Percentiles rank a stretch among this genome's conserved stretches.
Evolutionary conservation across 2,113 vertebrate species (phyloP).

Genomic region (Thamnophis sirtalis): DNA sequence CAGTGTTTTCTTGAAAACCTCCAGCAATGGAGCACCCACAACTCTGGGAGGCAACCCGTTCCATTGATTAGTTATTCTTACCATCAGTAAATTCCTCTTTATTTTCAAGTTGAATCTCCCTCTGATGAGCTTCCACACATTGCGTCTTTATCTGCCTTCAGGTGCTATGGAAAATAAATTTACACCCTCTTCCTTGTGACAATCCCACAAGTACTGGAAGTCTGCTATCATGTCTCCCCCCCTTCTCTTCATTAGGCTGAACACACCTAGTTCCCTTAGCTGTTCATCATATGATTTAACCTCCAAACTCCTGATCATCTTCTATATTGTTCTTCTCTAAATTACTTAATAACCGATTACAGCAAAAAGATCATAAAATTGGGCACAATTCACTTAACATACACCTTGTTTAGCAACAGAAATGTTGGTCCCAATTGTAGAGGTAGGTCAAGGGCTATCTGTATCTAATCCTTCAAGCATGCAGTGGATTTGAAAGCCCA

Average conservation of each 20-base stretch:
- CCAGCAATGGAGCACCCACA: background rate
- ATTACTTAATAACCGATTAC: too few relatives aligned
- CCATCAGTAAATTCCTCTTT: background rate
- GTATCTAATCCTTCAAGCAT: background rate
- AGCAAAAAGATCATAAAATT: too few relatives aligned
- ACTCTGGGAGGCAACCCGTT: background rate
- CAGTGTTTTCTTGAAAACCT: background rate
- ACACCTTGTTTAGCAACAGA: too few relatives aligned
- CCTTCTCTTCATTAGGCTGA: background rate
- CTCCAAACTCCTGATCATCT: too few relatives aligned
- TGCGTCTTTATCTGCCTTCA: background rate
- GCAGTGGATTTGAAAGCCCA: background rate
- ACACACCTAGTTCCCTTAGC: background rate
- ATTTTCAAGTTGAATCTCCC: background rate
- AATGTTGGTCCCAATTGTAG: too few relatives aligned
- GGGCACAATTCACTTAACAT: too few relatives aligned
- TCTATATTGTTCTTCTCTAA: too few relatives aligned
- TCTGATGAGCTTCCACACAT: background rate
- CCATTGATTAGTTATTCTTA: background rate
- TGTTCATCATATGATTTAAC: too few relatives aligned
- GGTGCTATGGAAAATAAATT: background rate
- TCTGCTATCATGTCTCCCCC: background rate
- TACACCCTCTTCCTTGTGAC: background rate
- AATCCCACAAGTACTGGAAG: background rate
- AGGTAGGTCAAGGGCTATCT: too few relatives aligned